Evolutionary conservation across 2,888 invertebrate genomes (phyloP).

Genomic region (Malthinus flaveolus): DNA sequence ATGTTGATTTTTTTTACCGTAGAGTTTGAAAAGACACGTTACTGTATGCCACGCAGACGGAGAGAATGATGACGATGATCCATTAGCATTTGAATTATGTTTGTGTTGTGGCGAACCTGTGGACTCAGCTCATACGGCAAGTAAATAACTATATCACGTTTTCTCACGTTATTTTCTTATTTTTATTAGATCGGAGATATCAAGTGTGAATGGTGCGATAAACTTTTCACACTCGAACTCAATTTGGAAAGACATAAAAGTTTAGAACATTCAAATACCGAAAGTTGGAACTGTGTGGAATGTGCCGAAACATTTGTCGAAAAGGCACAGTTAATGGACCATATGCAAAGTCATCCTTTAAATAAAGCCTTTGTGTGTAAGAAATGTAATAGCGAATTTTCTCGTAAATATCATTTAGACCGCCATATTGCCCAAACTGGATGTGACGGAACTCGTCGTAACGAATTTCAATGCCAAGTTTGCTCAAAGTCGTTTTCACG

Average conservation of each 20-base stretch:
- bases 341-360: slow-evolving; percentile 68
- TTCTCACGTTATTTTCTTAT: slow-evolving; percentile 17
- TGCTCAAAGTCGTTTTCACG: slow-evolving; percentile 67
- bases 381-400: slow-evolving; percentile 72
- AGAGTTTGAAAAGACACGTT: slow-evolving; percentile 53
- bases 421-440: slow-evolving; percentile 70
- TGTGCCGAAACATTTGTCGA: slow-evolving; percentile 70
- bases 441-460: slow-evolving; percentile 63
- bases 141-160: slow-evolving; percentile 16
- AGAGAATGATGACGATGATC: slow-evolving; percentile 43
- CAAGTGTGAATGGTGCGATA: slow-evolving; percentile 66
- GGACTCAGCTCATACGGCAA: slow-evolving; percentile 59
- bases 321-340: slow-evolving; percentile 64
- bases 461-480: slow-evolving; percentile 63
- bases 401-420: slow-evolving; percentile 74
- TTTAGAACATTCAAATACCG: slow-evolving; percentile 68
- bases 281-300: slow-evolving; percentile 65
- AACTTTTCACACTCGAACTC: slow-evolving; percentile 71
- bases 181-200: slow-evolving; percentile 56
- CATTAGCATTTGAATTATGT: slow-evolving; percentile 55
- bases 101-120: slow-evolving; percentile 63
- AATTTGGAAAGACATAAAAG: slow-evolving; percentile 68
- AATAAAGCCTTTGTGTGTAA: slow-evolving; percentile 66
- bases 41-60: slow-evolving; percentile 44
- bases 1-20: slow-evolving; percentile 25